Evolutionary conservation across 37 sponge, comb jelly and placozoan genomes (phyloP), one percentile per base, ranked within the genome.

Genomic region (Ianthella basta): DNA sequence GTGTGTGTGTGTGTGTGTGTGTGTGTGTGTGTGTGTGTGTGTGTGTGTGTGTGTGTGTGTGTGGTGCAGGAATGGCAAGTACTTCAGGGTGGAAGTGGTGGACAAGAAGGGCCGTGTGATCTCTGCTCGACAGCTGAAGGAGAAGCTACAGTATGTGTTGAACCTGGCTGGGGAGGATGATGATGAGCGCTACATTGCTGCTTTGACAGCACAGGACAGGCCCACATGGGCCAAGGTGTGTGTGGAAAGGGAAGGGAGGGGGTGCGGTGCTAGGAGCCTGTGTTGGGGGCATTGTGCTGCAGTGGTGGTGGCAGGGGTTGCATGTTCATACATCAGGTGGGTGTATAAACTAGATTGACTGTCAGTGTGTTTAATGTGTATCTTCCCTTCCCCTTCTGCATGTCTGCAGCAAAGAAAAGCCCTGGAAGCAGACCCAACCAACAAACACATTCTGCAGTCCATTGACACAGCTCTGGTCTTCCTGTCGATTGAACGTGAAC

Each of bases 111-210:
- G 94, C 0, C 54, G 78, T 6, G 20, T 83, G 12, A 35, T 77
- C 16, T 37, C 88, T 12, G 88, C 89, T 32, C 36, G 41, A 34
- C 70, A 53, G 59, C 30, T 94, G 19, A 90, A 81, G 53, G 59
- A 82, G 59, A 82, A 83, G 34, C 80, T 94, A 41, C 64, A 94
- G 81, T 70, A 88, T n/a, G 65, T 94, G 15, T 21, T 94, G 16
- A 59, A 85, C 18, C 88, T 88, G 79, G 94, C 88, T 20, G 94
- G 94, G 82, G 94, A 88, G 81, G 88, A 84, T 23, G 41, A 63
- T 20, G 94, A 94, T 59, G 67, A 88, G 33, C 79, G 77, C 18
- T 83, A 85, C 5, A 73, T 94, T 35, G 65, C 80, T 67, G 60
- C 83, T 4, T 38, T 94, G 70, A 94, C 94, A 36, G 80, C 88